Evolutionary conservation across 64 coral and sea anemone genomes (phyloP), one percentile per base, ranked within the genome.

Genomic region (Anthopleura sola): DNA sequence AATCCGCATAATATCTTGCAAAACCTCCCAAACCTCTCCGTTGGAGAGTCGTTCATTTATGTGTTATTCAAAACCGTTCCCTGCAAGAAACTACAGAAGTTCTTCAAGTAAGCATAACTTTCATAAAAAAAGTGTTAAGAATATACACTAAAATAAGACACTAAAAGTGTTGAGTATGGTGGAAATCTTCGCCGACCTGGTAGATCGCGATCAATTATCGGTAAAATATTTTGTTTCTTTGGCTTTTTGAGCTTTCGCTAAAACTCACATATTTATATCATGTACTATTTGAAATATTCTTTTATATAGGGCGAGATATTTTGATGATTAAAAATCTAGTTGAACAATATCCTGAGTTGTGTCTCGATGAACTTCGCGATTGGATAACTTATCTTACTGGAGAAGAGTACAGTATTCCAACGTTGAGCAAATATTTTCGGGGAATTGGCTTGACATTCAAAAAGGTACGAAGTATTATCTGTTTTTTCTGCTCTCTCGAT

Each of bases 291-390:
- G 3, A 84, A 84, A 84, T 23, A 3, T 37, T 34, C 5, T 60
- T 66, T 26, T 50, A 64, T 23, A 68, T 69, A 90, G 82, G 62
- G n/a, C 32, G 80, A 84, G 64, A 39, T 26, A 75, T 84, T 75
- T 47, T 90, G 21, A 6, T 90, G 15, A 21, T 90, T 83, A 49
- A 48, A 24, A 47, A 49, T 17, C 66, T 90, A 75, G 37, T 58
- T 16, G 33, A 84, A 6, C 66, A 90, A 75, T 90, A 77, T 29
- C 88, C 81, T 0, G 78, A 88, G 87, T 81, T 82, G 31, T 88
- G 82, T 58, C 21, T 82, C 18, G 78, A 83, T 38, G 24, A 82
- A 83, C 44, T 88, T 0, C 60, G 49, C 34, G 57, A 79, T 5
- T 88, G 87, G 55, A 79, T 82, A 11, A 3, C 5, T 1, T 68